Percentiles rank a stretch among this genome's conserved stretches.
Evolutionary conservation across 1,140 invertebrate species (phyloP).

Genomic region (Zaprionus ornatus): DNA sequence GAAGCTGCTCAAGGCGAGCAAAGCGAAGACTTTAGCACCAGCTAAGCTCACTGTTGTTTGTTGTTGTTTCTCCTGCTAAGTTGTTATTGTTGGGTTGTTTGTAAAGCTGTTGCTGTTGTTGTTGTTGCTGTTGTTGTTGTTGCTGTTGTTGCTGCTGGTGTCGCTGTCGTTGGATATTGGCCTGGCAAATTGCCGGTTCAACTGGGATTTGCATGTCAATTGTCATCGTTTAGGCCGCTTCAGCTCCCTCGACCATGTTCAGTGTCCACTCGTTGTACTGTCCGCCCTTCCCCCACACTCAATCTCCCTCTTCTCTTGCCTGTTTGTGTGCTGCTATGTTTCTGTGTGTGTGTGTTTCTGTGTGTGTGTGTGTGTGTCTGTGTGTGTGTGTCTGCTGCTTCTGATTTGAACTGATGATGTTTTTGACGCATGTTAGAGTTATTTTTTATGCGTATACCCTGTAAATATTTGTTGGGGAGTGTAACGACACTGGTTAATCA

Average conservation of each 20-base stretch:
- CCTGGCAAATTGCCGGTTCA: constrained; percentile 59
- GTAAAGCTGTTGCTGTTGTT: neutral
- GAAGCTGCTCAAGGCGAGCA: constrained; percentile 15
- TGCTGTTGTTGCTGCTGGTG: neutral
- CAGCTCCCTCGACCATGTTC: constrained; percentile 2
- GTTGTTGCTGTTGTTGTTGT: neutral
- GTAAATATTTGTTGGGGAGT: neutral
- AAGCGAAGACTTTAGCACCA: neutral
- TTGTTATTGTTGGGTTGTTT: neutral
- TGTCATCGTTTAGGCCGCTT: constrained; percentile 59
- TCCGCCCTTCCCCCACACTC: neutral
- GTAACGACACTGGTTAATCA: no score
- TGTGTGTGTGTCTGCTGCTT: neutral
- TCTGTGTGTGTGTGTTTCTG: constrained; percentile 5
- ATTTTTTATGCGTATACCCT: constrained; percentile 16
- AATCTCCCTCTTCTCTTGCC: neutral
- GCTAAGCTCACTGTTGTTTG: neutral
- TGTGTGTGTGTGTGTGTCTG: constrained; percentile 6
- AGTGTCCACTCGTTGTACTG: constrained; percentile 23
- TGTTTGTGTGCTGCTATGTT: neutral
- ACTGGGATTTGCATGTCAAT: constrained; percentile 71
- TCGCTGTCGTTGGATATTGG: constrained; percentile 43
- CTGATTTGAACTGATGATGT: constrained; percentile 33
- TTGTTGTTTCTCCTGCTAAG: neutral
- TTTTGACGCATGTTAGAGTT: constrained; percentile 48